Evolutionary conservation across 2,113 vertebrate genomes (phyloP), one percentile per base, ranked within the genome.

Genomic region (Oncorhynchus nerka): DNA sequence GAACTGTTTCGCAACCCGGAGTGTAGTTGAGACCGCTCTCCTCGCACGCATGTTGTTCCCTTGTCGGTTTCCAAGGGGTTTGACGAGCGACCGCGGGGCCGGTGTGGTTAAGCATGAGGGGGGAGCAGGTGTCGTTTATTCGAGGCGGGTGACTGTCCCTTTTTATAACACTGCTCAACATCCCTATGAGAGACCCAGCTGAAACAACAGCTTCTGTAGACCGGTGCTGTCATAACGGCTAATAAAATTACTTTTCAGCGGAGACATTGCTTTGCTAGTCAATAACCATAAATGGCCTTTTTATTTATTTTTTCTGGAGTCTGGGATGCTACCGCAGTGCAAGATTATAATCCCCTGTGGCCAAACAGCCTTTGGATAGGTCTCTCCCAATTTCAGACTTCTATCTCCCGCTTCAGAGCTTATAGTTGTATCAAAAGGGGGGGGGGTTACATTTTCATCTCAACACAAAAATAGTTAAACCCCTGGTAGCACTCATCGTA

Each of bases 391-490:
- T 71, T 69, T 22, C 34, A 71, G 49, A 49, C 71, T 49, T 32
- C 72, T 24, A 75, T 85, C 75, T n/a, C 26, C 78, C 24, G 34
- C 69, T 76, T 83, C 7, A 26, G 77, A 85, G 82, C 76, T 68
- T 67, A 84, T 69, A 83, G 81, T 79, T 19, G 61, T 67, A 71
- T 79, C 79, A 81, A 75, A 82, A 75, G 19, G 45, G 13, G 12
- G 12, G 30, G 19, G 51, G 12, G 88, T 88, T 89, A 81, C 70
- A 90, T 87, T 89, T 86, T 86, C 74, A 76, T 78, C 74, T 76
- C 70, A n/a, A 77, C 78, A 77, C 48, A 34, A 59, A 81, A 82
- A 84, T 79, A 82, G 84, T 88, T 80, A 87, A 90, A 86, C 24
- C 24, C 34, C 30, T 9, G 3, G 75, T 76, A 74, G 62, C 76